phyloP scores from a whole-genome alignment of 2,113 vertebrate genomes.

The Neopipo cinnamomea region DNA sequence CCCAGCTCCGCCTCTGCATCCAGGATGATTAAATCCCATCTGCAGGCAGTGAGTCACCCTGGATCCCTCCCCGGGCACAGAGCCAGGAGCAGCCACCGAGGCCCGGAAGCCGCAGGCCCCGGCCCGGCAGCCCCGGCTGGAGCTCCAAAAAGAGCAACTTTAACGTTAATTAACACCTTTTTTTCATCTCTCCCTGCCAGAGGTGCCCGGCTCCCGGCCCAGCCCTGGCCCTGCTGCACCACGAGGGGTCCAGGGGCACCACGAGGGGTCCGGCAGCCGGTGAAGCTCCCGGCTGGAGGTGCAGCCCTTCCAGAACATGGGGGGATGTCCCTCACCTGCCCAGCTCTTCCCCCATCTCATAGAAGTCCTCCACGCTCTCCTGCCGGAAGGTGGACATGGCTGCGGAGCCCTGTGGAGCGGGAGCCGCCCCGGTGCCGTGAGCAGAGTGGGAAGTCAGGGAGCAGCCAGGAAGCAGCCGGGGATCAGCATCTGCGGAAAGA shows the following conservation, averaged over 20 bases:
- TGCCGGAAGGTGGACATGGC: slow-evolving; percentile 80
- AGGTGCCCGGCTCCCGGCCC: not conserved
- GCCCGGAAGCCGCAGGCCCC: not conserved
- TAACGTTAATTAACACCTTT: not conserved
- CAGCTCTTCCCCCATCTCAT: slow-evolving; percentile 83
- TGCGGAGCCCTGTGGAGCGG: accelerated
- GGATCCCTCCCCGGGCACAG: not conserved
- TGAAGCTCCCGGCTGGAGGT: accelerated
- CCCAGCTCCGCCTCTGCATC: not conserved
- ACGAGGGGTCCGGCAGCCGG: accelerated
- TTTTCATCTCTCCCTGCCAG: not conserved
- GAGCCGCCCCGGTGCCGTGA: not conserved
- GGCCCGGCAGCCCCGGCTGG: not conserved
- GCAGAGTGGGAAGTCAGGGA: not conserved
- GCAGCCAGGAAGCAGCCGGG: not conserved
- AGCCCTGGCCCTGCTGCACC: not conserved
- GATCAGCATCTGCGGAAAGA: not conserved
- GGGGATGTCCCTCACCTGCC: slow-evolving; percentile 63
- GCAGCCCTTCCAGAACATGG: accelerated
- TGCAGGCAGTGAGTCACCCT: slow-evolving; percentile 1
- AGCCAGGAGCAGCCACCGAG: not conserved
- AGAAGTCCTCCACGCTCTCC: slow-evolving; percentile 79
- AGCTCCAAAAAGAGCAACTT: not conserved
- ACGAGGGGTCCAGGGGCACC: not conserved
- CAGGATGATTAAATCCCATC: not conserved